A percentile compares a stretch with the other conserved stretches of the same genome.
phyloP scores from a whole-genome alignment of 2,888 invertebrate genomes.

The Allacma fusca region DNA sequence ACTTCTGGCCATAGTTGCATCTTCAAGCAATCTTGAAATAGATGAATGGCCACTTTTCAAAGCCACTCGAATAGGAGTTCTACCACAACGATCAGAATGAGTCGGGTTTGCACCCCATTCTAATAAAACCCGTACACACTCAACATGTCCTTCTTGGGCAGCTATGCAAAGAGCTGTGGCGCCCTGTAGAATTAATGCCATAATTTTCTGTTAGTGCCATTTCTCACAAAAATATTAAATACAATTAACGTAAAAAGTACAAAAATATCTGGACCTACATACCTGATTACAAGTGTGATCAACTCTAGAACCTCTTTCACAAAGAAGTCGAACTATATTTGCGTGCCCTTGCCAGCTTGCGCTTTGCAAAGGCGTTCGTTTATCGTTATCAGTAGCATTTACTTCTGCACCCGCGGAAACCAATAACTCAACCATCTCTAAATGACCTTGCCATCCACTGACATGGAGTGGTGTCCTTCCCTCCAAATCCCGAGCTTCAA shows the following conservation, averaged over 20 bases:
- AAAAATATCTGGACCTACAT: too few relatives aligned
- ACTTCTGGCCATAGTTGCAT: constrained; percentile 72
- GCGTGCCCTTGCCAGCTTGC: constrained; percentile 94
- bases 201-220: too few relatives aligned
- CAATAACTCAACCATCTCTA: constrained; percentile 87
- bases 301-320: constrained; percentile 82
- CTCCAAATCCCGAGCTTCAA: constrained; percentile 89
- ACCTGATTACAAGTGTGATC: constrained; percentile 89
- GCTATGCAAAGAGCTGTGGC: constrained; percentile 94
- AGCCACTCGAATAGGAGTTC: constrained; percentile 87
- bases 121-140: constrained; percentile 83
- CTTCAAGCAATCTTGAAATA: constrained; percentile 81
- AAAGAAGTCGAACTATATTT: constrained; percentile 79
- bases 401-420: constrained; percentile 85
- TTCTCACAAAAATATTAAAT: too few relatives aligned
- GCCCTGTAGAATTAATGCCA: constrained; percentile 71
- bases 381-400: constrained; percentile 86
- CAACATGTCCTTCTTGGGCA: constrained; percentile 72
- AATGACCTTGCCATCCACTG: constrained; percentile 92
- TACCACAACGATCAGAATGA: constrained; percentile 85
- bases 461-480: constrained; percentile 90
- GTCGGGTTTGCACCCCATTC: constrained; percentile 86
- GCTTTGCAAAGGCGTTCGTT: constrained; percentile 89
- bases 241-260: too few relatives aligned
- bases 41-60: constrained; percentile 89